Evolutionary conservation across 2,113 vertebrate species (phyloP).

Genomic region (Crotophaga sulcirostris): DNA sequence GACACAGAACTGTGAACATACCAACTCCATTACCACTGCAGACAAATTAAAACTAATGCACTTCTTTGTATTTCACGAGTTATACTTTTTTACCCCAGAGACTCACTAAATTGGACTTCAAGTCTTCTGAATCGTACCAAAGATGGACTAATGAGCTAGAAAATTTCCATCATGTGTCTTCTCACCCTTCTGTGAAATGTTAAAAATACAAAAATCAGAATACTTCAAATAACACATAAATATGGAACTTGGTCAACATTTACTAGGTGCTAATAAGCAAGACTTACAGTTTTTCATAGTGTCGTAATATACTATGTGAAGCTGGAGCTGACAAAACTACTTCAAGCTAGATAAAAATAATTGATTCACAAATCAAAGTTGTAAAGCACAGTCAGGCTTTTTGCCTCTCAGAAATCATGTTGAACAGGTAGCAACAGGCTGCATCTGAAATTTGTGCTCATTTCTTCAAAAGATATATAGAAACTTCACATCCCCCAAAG

Average conservation of each 20-base stretch:
- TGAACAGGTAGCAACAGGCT: background rate
- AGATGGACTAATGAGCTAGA: background rate
- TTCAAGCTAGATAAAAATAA: constrained; percentile 7
- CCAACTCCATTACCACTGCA: background rate
- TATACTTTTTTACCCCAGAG: background rate
- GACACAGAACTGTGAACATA: background rate
- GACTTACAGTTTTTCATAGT: background rate
- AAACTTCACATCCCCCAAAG: background rate
- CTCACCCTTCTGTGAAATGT: background rate
- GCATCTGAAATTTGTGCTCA: background rate
- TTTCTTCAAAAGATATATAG: constrained; percentile 10
- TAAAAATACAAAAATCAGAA: background rate
- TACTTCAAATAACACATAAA: background rate
- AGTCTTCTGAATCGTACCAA: background rate
- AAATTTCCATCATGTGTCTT: background rate
- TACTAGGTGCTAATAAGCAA: background rate
- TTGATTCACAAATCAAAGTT: constrained; percentile 19
- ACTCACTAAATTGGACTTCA: background rate
- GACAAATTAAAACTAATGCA: constrained; percentile 45
- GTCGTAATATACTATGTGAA: background rate
- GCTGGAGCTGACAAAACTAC: background rate
- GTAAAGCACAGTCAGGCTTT: background rate
- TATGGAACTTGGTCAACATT: background rate
- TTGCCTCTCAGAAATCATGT: background rate
- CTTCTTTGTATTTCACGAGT: background rate